Conservation (phyloP, 2,888 invertebrate species). For the Mycalesis mineus region DNA sequence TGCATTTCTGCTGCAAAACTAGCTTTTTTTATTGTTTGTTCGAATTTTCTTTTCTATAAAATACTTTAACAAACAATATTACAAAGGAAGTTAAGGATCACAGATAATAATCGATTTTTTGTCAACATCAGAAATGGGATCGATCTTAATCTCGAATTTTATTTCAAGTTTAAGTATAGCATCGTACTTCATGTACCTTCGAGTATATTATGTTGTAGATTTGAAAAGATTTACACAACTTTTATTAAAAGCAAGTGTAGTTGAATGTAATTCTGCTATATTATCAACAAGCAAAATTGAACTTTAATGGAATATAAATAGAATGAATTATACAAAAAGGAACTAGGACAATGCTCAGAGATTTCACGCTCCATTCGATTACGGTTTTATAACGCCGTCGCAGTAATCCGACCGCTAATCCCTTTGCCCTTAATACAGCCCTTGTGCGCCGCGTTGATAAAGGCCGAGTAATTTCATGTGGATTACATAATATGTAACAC, state of each 20-base stretch:
- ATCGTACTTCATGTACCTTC: neutral
- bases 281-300: neutral
- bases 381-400: constrained; percentile 28
- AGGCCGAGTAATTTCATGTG: constrained; percentile 44
- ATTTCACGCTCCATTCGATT: constrained; percentile 26
- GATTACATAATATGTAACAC: constrained; percentile 11
- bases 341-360: neutral
- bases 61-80: neutral
- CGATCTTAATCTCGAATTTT: neutral
- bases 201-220: neutral
- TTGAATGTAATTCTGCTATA: neutral
- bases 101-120: neutral
- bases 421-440: constrained; percentile 38
- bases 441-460: constrained; percentile 37
- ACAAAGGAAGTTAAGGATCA: neutral
- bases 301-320: neutral
- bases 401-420: constrained; percentile 37
- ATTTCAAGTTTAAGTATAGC: too few species aligned
- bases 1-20: too few species aligned
- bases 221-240: neutral
- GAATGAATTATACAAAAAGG: neutral
- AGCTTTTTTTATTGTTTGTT: neutral
- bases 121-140: constrained; percentile 2
- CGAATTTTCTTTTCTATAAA: neutral
- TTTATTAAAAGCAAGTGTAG: neutral